These are phyloP conservation scores for Centruroides vittatus DNA, from an alignment of 1,140 invertebrate genomes.

Conservation along the genomic window DNA sequence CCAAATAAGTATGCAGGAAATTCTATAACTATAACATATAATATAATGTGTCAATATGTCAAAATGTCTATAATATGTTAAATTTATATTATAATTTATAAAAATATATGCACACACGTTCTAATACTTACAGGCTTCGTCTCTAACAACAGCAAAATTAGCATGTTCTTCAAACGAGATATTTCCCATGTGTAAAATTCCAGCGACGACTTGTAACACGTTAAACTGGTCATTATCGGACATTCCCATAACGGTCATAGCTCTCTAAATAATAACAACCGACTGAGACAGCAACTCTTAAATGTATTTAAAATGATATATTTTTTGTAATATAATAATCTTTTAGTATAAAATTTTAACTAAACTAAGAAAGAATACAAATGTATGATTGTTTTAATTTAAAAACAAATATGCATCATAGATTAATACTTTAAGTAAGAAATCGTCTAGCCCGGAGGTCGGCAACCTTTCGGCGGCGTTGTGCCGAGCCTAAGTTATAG, in stretches of 20 bases:
- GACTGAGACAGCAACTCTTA: no score
- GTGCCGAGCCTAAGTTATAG: no score
- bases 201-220: slow-evolving; percentile 73
- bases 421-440: no score
- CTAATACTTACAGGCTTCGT: slow-evolving; percentile 42
- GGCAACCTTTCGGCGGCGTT: no score
- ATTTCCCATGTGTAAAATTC: slow-evolving; percentile 85
- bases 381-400: no score
- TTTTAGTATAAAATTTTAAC: no score
- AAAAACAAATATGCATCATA: no score
- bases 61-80: background rate
- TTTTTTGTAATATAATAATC: no score
- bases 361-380: no score
- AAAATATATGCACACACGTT: no score
- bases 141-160: slow-evolving; percentile 46
- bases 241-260: slow-evolving; percentile 53
- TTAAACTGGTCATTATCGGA: slow-evolving; percentile 38
- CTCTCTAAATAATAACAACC: slow-evolving; percentile 30
- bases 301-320: no score
- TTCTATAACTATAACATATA: slow-evolving; percentile 39
- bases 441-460: no score
- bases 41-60: background rate
- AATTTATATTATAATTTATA: background rate
- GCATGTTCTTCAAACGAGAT: slow-evolving; percentile 84
- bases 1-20: slow-evolving; percentile 50